Conservation (phyloP, 2,797 vertebrate genomes). For the Philypnodon macrostomus region DNA sequence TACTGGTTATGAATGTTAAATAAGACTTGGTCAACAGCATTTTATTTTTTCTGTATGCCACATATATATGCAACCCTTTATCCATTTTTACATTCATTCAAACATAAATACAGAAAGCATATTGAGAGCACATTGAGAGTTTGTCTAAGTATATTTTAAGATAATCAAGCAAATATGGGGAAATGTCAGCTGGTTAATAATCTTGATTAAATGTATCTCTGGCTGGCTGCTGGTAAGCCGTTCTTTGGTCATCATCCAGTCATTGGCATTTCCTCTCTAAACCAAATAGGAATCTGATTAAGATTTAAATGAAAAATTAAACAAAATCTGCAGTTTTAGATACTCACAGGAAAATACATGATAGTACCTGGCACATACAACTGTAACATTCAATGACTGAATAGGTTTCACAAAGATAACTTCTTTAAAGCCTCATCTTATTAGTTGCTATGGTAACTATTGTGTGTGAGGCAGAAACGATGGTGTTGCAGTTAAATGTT, state of each 20-base stretch:
- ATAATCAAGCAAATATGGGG: slow-evolving; percentile 35
- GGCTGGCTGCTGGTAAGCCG: slow-evolving; percentile 33
- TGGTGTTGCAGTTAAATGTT: slow-evolving; percentile 20
- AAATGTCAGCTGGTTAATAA: slow-evolving; percentile 42
- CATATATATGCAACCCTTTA: neutral
- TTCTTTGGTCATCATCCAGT: slow-evolving; percentile 26
- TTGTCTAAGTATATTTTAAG: slow-evolving; percentile 10
- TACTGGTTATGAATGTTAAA: slow-evolving; percentile 8
- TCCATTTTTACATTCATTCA: slow-evolving; percentile 3
- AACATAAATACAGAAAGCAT: slow-evolving; percentile 3
- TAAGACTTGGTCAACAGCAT: neutral
- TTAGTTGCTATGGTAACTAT: slow-evolving; percentile 57
- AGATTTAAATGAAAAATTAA: too few relatives aligned
- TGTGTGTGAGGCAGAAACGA: slow-evolving; percentile 19
- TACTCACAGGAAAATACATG: neutral
- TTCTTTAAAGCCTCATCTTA: slow-evolving; percentile 29
- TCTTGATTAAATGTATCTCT: slow-evolving; percentile 41
- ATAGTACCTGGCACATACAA: neutral
- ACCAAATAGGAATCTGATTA: slow-evolving; percentile 19
- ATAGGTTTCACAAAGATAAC: slow-evolving; percentile 26
- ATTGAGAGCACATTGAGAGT: slow-evolving; percentile 8
- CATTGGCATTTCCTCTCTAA: slow-evolving; percentile 34
- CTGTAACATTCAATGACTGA: slow-evolving; percentile 12
- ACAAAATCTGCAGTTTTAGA: slow-evolving; percentile 11
- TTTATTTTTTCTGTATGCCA: too few relatives aligned